Percentiles rank a stretch among this genome's conserved stretches.
These are phyloP conservation scores for Alviniconcha marisindica DNA, from an alignment of 1,140 invertebrate species.

Conservation along the genomic window DNA sequence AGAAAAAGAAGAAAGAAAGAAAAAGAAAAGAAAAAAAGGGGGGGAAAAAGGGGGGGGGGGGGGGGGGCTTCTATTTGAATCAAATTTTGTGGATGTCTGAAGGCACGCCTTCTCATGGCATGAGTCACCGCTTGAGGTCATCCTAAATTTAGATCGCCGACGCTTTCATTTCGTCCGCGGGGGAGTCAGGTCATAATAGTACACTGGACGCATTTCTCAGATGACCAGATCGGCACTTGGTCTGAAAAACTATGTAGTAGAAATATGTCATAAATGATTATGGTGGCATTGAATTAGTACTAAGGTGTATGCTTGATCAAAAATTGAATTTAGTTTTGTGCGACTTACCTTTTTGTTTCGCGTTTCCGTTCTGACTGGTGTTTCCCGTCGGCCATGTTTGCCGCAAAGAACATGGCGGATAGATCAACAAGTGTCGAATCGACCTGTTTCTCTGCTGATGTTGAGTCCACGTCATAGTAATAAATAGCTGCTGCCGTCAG, in stretches of 20 bases:
- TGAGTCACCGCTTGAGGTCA: conserved; percentile 17
- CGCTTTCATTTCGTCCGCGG: neutral
- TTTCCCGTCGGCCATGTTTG: conserved; percentile 17
- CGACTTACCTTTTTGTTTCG: neutral
- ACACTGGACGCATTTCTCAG: no score
- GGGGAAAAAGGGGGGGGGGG: no score
- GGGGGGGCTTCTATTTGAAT: no score
- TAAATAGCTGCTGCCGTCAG: conserved; percentile 25
- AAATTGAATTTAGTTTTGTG: neutral
- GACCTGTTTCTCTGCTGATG: neutral
- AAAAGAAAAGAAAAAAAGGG: no score
- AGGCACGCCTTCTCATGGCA: neutral
- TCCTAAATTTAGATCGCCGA: neutral
- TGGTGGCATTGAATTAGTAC: no score
- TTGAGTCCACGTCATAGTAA: conserved; percentile 26
- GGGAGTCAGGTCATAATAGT: neutral
- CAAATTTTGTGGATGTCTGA: neutral
- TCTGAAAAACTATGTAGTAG: no score
- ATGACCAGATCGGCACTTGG: no score
- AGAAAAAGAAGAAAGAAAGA: no score
- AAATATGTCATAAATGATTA: no score
- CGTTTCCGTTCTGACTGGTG: neutral
- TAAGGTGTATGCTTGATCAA: neutral
- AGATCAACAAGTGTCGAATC: neutral
- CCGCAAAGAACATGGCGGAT: neutral